Evolutionary conservation across 2,797 vertebrate genomes (phyloP).

Genomic region (Hephaestus fuliginosus): DNA sequence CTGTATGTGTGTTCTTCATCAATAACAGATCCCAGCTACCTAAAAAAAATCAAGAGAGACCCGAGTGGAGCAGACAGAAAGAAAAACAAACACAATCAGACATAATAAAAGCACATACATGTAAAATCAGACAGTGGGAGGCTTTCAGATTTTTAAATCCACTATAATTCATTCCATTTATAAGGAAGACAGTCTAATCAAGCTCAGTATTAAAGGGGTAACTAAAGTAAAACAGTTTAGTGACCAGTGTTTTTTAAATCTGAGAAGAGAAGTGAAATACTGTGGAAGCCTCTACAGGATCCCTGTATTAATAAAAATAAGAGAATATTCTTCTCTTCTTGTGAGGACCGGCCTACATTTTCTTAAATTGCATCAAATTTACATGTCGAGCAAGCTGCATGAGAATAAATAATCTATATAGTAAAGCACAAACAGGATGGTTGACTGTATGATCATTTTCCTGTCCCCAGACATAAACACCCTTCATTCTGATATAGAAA

Average conservation of each 20-base stretch:
- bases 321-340: background rate
- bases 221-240: background rate
- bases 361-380: background rate
- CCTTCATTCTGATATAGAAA: background rate
- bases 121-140: background rate
- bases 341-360: background rate
- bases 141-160: background rate
- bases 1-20: background rate
- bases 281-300: background rate
- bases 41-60: background rate
- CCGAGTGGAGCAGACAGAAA: background rate
- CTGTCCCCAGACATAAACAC: background rate
- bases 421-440: background rate
- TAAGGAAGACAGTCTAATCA: background rate
- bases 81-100: slow-evolving; percentile 10
- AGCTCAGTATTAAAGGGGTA: background rate
- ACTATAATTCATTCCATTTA: background rate
- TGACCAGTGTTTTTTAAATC: background rate
- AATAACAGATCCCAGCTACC: background rate
- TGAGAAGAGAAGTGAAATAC: background rate
- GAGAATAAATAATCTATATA: background rate
- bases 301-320: background rate
- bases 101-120: background rate
- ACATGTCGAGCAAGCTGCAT: background rate
- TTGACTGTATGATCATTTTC: background rate